phyloP scores from a whole-genome alignment of 1,140 invertebrate species.

The Saccostrea echinata region DNA sequence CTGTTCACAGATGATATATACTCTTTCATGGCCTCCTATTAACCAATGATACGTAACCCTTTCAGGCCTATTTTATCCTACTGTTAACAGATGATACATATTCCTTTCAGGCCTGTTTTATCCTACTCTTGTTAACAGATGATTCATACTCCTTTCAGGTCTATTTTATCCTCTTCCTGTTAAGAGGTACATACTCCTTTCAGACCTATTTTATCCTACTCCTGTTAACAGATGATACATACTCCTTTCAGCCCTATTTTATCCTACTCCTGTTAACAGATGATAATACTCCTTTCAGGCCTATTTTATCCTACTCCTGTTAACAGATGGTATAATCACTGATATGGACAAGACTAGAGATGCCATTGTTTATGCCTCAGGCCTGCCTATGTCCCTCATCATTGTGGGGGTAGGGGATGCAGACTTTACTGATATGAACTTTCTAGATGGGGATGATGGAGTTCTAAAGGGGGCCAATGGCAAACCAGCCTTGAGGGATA shows the following conservation, averaged over 20 bases:
- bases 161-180: no score
- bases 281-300: conserved; percentile 72
- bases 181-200: no score
- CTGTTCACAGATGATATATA: conserved; percentile 87
- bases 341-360: conserved; percentile 85
- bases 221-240: no score
- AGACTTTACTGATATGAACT: conserved; percentile 83
- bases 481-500: conserved; percentile 82
- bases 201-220: no score
- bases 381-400: conserved; percentile 84
- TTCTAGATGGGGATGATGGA: conserved; percentile 83
- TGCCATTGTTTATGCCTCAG: conserved; percentile 82
- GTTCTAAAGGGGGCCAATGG: conserved; percentile 77
- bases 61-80: no score
- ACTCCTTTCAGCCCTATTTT: no score
- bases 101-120: conserved; percentile 82
- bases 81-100: no score
- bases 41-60: no score
- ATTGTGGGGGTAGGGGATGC: conserved; percentile 84
- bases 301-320: conserved; percentile 85
- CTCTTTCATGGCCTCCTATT: no score
- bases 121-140: conserved; percentile 86
- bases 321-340: conserved; percentile 86
- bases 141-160: no score
- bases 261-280: no score